Conservation (phyloP, 2,113 vertebrate species). For the Oreotrochilus melanogaster region DNA sequence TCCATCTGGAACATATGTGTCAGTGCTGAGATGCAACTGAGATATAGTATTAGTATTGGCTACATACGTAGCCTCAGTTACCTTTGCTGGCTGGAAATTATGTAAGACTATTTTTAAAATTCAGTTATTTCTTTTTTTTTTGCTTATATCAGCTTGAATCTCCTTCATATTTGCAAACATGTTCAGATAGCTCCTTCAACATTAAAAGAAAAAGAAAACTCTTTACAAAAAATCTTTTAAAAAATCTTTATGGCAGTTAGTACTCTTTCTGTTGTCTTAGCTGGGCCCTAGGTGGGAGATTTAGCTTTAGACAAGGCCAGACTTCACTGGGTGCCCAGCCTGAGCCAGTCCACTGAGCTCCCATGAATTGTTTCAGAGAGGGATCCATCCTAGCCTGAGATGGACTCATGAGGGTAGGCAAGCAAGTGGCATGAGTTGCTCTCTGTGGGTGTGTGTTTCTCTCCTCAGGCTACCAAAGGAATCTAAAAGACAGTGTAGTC, state of each 20-base stretch:
- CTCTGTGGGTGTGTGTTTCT: neutral
- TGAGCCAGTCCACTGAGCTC: neutral
- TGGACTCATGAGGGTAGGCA: neutral
- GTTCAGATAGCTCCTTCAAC: neutral
- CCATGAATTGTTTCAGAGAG: neutral
- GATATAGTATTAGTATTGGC: neutral
- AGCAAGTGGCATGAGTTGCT: neutral
- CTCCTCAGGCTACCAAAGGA: neutral
- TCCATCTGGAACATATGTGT: neutral
- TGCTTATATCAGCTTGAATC: neutral
- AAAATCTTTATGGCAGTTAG: neutral
- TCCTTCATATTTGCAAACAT: neutral
- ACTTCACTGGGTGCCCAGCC: neutral
- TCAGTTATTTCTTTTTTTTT: neutral
- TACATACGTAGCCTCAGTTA: neutral
- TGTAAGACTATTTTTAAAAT: neutral
- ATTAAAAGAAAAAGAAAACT: neutral
- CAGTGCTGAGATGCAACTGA: neutral
- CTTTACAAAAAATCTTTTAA: neutral
- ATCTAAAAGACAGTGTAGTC: neutral
- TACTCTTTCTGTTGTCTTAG: neutral
- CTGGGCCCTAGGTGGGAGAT: neutral
- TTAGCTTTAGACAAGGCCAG: neutral
- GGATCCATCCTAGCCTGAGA: neutral
- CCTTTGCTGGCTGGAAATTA: slow-evolving; percentile 8